Evolutionary conservation across 2,888 invertebrate genomes (phyloP).

Genomic region (Bellardia pandia): DNA sequence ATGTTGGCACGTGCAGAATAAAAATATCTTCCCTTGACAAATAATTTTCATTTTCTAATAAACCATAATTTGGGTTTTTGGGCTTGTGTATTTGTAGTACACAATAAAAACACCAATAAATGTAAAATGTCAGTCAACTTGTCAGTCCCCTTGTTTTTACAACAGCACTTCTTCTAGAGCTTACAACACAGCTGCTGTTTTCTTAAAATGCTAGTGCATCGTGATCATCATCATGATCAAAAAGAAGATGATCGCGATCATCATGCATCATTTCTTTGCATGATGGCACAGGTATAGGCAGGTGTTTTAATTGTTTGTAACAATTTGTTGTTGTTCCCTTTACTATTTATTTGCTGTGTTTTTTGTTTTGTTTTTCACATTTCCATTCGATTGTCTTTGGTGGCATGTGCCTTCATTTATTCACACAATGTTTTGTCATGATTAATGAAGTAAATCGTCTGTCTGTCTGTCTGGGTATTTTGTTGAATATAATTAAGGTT

Average conservation of each 20-base stretch:
- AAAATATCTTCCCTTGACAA: constrained; percentile 23
- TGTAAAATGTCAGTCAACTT: constrained; percentile 25
- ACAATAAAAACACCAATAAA: constrained; percentile 14
- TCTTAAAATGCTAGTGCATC: not conserved
- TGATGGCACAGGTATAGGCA: constrained; percentile 75
- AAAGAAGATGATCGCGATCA: constrained; percentile 37
- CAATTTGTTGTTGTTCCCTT: constrained; percentile 49
- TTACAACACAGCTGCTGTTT: constrained; percentile 36
- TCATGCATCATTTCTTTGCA: constrained; percentile 50
- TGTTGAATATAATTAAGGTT: constrained; percentile 36
- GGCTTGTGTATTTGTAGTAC: constrained; percentile 10
- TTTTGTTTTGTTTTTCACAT: constrained; percentile 2
- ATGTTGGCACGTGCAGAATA: constrained; percentile 22
- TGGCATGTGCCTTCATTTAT: constrained; percentile 78
- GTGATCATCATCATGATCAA: constrained; percentile 13
- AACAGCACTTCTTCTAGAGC: not conserved
- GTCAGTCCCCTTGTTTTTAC: not conserved
- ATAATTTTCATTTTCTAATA: constrained; percentile 16
- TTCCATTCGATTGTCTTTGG: constrained; percentile 64
- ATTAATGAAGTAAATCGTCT: constrained; percentile 74
- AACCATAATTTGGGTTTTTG: constrained; percentile 2
- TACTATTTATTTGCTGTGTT: constrained; percentile 14
- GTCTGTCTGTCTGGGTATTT: constrained; percentile 19
- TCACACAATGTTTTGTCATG: constrained; percentile 57
- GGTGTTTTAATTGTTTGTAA: constrained; percentile 76